phyloP scores from a whole-genome alignment of 2,113 vertebrate species.

The Cygnus atratus region DNA sequence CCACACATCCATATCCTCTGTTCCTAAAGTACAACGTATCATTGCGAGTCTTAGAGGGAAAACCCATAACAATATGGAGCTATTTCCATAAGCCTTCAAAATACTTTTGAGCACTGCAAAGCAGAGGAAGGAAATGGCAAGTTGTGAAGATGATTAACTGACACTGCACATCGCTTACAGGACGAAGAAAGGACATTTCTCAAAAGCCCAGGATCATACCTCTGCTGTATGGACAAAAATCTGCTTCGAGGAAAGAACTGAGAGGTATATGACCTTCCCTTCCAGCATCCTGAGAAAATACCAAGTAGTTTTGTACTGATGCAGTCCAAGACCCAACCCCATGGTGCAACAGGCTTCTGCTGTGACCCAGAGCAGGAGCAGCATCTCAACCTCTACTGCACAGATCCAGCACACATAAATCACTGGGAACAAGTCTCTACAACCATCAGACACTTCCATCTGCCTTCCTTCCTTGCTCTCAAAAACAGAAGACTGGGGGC shows the following conservation, averaged over 20 bases:
- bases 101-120: neutral
- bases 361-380: neutral
- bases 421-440: neutral
- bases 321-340: neutral
- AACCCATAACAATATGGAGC: neutral
- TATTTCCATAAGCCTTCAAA: neutral
- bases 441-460: neutral
- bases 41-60: neutral
- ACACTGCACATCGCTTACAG: neutral
- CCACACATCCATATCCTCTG: neutral
- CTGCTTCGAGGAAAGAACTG: neutral
- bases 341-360: too few species aligned
- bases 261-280: neutral
- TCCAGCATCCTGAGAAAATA: neutral
- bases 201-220: neutral
- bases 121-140: neutral
- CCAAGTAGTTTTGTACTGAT: neutral
- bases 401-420: neutral
- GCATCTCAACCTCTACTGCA: neutral
- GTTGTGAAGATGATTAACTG: accelerated
- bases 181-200: neutral
- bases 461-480: neutral
- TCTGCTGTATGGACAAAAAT: neutral
- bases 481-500: neutral
- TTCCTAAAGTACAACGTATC: accelerated